A percentile compares a stretch with the other conserved stretches of the same genome.
phyloP scores from a whole-genome alignment of 2,888 invertebrate genomes.

The Sepioteuthis lessoniana region DNA sequence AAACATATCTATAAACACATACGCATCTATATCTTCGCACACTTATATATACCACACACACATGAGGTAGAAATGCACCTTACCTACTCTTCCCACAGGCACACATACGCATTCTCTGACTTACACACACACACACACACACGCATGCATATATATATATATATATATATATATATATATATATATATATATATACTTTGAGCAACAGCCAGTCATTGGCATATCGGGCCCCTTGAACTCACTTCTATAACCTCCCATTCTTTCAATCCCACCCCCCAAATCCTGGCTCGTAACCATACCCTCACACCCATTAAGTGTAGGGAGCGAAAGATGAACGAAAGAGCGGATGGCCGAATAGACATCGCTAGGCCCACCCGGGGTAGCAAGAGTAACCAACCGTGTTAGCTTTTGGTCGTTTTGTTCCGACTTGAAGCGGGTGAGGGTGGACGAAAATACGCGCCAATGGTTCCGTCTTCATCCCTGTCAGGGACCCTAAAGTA shows the following conservation, averaged over 20 bases:
- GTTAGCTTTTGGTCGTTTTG: not conserved
- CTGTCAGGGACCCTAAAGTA: not conserved
- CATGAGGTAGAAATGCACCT: too few relatives aligned
- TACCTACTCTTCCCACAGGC: too few relatives aligned
- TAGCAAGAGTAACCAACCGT: conserved; percentile 1
- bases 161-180: conserved; percentile 33
- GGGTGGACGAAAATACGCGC: not conserved
- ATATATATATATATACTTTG: not conserved
- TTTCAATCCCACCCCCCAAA: not conserved
- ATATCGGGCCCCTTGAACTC: not conserved
- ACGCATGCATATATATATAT: not conserved
- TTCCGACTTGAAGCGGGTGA: not conserved
- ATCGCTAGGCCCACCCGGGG: not conserved
- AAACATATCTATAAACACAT: too few relatives aligned
- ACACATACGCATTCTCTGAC: too few relatives aligned
- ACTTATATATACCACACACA: too few relatives aligned
- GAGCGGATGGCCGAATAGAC: conserved; percentile 20
- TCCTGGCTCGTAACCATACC: not conserved
- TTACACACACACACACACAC: too few relatives aligned
- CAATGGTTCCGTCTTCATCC: not conserved
- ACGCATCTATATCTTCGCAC: too few relatives aligned
- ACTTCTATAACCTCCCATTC: not conserved
- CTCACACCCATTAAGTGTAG: not conserved
- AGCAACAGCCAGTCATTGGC: not conserved
- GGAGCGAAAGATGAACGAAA: not conserved